These are phyloP conservation scores for Crepidodera aurea DNA, from an alignment of 2,888 invertebrate species.

Conservation along the genomic window DNA sequence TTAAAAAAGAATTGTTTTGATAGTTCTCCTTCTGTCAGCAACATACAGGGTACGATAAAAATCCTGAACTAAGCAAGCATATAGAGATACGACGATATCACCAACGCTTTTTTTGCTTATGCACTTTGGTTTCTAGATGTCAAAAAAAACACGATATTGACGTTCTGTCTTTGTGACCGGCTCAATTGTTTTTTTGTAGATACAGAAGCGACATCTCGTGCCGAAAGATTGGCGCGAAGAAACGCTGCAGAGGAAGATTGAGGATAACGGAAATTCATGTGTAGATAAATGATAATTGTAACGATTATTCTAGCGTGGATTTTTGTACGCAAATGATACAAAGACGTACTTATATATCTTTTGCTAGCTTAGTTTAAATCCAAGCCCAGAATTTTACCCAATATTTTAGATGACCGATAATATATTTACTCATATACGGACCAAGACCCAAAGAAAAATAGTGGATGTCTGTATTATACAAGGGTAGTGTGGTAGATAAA, in stretches of 20 bases:
- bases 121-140: no score
- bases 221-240: constrained; percentile 53
- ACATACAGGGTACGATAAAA: no score
- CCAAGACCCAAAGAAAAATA: constrained; percentile 2
- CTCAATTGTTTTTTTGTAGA: constrained; percentile 46
- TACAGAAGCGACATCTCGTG: constrained; percentile 48
- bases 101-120: no score
- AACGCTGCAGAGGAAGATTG: constrained; percentile 51
- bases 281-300: constrained; percentile 15
- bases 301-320: constrained; percentile 1
- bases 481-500: constrained; percentile 2
- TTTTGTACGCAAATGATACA: constrained; percentile 2
- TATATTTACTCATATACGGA: constrained; percentile 11
- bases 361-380: constrained; percentile 1
- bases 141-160: neutral
- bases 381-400: constrained; percentile 9
- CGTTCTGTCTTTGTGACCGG: no score
- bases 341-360: no score
- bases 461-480: constrained; percentile 5
- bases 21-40: no score
- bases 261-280: constrained; percentile 25
- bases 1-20: no score
- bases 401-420: constrained; percentile 6
- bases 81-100: no score
- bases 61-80: no score